Evolutionary conservation across 2,113 vertebrate species (phyloP).

Genomic region (Syrrhaptes paradoxus): DNA sequence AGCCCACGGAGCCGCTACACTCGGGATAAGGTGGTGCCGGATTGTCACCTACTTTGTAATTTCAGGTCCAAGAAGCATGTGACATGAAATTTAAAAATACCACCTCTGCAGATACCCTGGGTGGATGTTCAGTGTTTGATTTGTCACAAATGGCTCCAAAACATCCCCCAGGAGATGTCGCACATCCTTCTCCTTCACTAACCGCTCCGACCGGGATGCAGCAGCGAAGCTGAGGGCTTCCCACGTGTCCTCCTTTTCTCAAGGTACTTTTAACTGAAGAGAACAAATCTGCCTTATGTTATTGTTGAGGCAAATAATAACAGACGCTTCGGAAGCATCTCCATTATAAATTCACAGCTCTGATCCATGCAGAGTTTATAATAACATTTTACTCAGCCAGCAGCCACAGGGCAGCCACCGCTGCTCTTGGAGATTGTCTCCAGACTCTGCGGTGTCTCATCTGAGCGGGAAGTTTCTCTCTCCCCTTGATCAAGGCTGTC

Average conservation of each 20-base stretch:
- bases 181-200: background rate
- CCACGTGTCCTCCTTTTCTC: background rate
- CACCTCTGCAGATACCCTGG: background rate
- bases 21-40: background rate
- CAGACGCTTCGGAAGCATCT: background rate
- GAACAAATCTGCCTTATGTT: conserved; percentile 4
- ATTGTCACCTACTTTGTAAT: background rate
- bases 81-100: background rate
- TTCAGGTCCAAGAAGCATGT: background rate
- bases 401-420: conserved; percentile 48
- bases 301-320: conserved; percentile 34
- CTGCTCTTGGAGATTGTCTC: conserved; percentile 40
- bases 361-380: conserved; percentile 61
- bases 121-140: background rate
- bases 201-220: background rate
- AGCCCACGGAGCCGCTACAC: accelerated
- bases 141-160: background rate
- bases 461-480: conserved; percentile 6
- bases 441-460: background rate
- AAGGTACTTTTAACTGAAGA: background rate
- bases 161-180: background rate
- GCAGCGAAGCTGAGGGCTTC: background rate
- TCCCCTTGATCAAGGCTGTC: conserved; percentile 42
- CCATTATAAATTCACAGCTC: conserved; percentile 59
- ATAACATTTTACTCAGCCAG: conserved; percentile 38